A percentile compares a stretch with the other conserved stretches of the same genome.
phyloP scores from a whole-genome alignment of 2,888 invertebrate genomes.

The Apamea crenata region DNA sequence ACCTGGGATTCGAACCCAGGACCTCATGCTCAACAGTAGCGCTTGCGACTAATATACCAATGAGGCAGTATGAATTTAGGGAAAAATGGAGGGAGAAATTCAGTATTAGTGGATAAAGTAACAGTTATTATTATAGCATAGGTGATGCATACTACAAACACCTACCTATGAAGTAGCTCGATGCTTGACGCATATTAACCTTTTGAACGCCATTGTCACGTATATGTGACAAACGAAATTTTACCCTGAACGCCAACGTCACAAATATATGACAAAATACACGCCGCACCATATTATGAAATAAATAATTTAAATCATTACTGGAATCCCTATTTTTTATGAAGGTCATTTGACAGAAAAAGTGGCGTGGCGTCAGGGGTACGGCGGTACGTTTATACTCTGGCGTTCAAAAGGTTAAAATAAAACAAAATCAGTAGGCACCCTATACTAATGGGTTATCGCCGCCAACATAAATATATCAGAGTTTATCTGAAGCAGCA shows the following conservation, averaged over 20 bases:
- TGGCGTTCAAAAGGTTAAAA: no score
- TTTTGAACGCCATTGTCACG: no score
- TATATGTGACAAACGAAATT: no score
- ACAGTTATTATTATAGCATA: not conserved
- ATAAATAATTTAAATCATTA: no score
- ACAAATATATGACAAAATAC: no score
- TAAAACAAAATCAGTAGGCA: constrained; percentile 10
- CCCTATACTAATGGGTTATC: constrained; percentile 39
- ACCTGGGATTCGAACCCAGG: not conserved
- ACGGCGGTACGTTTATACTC: no score
- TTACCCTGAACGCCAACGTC: no score
- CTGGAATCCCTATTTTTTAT: no score
- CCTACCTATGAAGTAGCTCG: not conserved
- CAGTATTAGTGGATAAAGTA: not conserved
- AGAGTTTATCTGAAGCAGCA: constrained; percentile 44
- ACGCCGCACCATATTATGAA: no score
- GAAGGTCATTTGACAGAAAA: no score
- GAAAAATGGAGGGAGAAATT: not conserved
- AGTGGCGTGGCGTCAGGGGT: no score
- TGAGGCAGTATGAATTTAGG: not conserved
- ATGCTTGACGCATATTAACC: not conserved
- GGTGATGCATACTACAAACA: not conserved
- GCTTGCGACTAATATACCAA: not conserved
- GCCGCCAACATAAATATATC: constrained; percentile 11
- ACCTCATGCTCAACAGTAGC: not conserved